Conservation (phyloP, 2,797 vertebrate species). For the Lindbergichthys nudifrons region DNA sequence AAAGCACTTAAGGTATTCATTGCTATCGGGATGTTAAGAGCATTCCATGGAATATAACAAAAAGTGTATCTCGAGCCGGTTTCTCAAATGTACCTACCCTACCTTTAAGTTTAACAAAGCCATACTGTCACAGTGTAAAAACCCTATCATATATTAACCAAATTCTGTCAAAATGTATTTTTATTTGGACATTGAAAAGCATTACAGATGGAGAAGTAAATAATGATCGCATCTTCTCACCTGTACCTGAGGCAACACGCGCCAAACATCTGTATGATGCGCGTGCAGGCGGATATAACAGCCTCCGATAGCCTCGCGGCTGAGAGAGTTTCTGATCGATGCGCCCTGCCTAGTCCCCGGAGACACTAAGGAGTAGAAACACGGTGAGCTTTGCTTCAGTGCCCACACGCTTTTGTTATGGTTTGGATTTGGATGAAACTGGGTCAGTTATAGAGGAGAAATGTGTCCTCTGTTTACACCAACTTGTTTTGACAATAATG, state of each 20-base stretch:
- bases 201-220: not conserved
- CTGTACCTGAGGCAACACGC: not conserved
- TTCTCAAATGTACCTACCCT: too few species aligned
- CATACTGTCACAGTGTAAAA: not conserved
- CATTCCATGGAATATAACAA: too few species aligned
- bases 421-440: not conserved
- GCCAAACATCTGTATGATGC: not conserved
- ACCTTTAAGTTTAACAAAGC: not conserved
- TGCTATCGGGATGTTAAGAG: too few species aligned
- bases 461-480: constrained; percentile 12
- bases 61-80: too few species aligned
- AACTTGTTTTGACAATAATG: not conserved
- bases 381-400: constrained; percentile 61
- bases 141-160: not conserved
- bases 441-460: not conserved
- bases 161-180: not conserved
- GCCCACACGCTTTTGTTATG: not conserved
- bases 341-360: constrained; percentile 66
- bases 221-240: not conserved
- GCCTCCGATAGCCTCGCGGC: not conserved
- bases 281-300: not conserved
- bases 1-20: too few species aligned
- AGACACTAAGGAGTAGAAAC: constrained; percentile 44
- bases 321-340: constrained; percentile 48
- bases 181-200: not conserved